Percentiles rank a stretch among this genome's conserved stretches.
These are phyloP conservation scores for Scolopax rusticola DNA, from an alignment of 2,797 vertebrate genomes.

Conservation along the genomic window DNA sequence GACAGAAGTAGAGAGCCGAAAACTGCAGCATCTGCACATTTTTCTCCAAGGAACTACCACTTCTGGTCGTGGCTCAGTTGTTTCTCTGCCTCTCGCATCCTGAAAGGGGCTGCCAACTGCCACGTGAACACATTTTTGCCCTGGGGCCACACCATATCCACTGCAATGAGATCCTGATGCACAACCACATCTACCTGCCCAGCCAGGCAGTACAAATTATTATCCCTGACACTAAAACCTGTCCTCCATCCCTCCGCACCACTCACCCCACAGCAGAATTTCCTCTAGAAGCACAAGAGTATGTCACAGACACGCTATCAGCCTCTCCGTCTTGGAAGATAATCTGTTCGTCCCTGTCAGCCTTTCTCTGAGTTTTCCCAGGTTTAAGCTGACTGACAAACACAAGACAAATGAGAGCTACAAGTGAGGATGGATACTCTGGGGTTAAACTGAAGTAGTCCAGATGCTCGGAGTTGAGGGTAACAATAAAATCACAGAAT, in stretches of 20 bases:
- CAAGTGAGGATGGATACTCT: not conserved
- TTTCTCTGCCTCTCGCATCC: not conserved
- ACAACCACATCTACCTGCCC: not conserved
- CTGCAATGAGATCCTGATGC: not conserved
- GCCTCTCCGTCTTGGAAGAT: not conserved
- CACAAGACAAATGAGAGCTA: not conserved
- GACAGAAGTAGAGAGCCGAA: not conserved
- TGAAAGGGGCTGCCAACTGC: not conserved
- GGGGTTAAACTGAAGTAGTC: not conserved
- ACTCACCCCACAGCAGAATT: not conserved
- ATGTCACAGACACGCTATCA: not conserved
- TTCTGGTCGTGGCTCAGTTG: not conserved
- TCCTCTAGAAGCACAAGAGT: not conserved
- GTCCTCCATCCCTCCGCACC: not conserved
- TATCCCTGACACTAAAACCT: rapidly evolving
- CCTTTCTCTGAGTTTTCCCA: not conserved
- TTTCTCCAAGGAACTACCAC: not conserved
- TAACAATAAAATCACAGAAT: not conserved
- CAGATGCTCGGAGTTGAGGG: not conserved
- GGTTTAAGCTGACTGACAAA: not conserved
- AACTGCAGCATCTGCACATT: rapidly evolving
- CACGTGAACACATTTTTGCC: rapidly evolving
- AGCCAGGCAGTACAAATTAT: not conserved
- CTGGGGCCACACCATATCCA: not conserved
- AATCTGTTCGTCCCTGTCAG: not conserved